phyloP scores from a whole-genome alignment of 2,113 vertebrate genomes.

The Vulpes lagopus region DNA sequence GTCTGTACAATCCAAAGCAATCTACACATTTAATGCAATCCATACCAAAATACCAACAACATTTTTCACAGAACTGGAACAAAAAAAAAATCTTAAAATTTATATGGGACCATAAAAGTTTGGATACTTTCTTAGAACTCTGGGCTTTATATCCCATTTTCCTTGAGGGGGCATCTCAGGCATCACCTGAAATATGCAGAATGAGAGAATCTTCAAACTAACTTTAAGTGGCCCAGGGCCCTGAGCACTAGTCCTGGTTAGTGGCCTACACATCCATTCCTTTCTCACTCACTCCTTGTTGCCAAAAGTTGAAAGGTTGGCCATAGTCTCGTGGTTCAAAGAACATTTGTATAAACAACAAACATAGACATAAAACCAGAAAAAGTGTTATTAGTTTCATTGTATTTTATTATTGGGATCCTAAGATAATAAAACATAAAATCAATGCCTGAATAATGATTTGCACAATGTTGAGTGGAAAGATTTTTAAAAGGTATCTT shows the following conservation, averaged over 20 bases:
- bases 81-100: no score
- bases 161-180: background rate
- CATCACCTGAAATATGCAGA: background rate
- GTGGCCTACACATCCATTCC: accelerated
- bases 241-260: background rate
- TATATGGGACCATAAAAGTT: no score
- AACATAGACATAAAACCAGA: background rate
- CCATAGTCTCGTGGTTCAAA: background rate
- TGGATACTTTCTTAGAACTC: background rate
- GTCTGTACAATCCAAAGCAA: background rate
- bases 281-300: background rate
- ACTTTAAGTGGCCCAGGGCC: accelerated
- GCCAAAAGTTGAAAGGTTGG: background rate
- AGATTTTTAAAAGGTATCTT: background rate
- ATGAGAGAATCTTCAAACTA: background rate
- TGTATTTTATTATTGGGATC: background rate
- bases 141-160: background rate
- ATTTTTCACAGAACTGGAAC: no score
- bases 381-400: background rate
- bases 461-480: background rate
- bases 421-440: background rate
- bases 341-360: background rate
- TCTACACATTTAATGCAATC: background rate
- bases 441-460: background rate
- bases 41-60: background rate